Evolutionary conservation across 53 echinoderm and acorn worm species (phyloP).

Genomic region (Astropecten irregularis): DNA sequence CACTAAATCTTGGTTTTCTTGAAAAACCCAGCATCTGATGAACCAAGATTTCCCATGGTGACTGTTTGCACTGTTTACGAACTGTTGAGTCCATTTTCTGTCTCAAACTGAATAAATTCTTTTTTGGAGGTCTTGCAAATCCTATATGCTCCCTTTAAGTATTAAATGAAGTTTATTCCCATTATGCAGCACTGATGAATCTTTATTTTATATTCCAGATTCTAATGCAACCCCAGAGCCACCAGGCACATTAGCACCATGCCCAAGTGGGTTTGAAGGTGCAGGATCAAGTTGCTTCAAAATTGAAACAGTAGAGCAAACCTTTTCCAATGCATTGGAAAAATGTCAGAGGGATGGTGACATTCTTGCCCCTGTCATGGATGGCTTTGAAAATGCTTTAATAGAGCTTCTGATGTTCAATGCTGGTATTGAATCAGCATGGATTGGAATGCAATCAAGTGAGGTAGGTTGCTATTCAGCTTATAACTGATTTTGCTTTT

Average conservation of each 20-base stretch:
- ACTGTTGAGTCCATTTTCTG: too few relatives aligned
- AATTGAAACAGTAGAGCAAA: not conserved
- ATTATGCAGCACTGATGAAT: too few relatives aligned
- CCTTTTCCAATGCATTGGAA: conserved; percentile 4
- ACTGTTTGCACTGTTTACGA: too few relatives aligned
- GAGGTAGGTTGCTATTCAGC: not conserved
- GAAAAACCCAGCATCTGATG: too few relatives aligned
- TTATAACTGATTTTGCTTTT: too few relatives aligned
- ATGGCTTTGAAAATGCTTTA: conserved; percentile 48
- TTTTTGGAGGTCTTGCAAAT: too few relatives aligned
- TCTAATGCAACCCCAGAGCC: not conserved
- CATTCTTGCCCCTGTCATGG: conserved; percentile 28
- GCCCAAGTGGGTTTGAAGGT: not conserved
- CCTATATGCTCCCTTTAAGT: too few relatives aligned
- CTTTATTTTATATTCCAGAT: too few relatives aligned
- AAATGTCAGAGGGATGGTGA: not conserved
- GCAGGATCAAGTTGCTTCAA: conserved; percentile 36
- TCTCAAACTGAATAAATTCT: too few relatives aligned
- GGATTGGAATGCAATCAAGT: conserved; percentile 42
- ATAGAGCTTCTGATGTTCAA: conserved; percentile 13
- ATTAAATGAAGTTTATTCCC: too few relatives aligned
- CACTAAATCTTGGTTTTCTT: too few relatives aligned
- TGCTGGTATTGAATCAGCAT: not conserved
- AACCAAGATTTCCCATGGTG: too few relatives aligned
- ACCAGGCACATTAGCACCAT: not conserved